A percentile compares a stretch with the other conserved stretches of the same genome.
Evolutionary conservation across 2,888 invertebrate genomes (phyloP).

Genomic region (Acrocyrtus sp.): DNA sequence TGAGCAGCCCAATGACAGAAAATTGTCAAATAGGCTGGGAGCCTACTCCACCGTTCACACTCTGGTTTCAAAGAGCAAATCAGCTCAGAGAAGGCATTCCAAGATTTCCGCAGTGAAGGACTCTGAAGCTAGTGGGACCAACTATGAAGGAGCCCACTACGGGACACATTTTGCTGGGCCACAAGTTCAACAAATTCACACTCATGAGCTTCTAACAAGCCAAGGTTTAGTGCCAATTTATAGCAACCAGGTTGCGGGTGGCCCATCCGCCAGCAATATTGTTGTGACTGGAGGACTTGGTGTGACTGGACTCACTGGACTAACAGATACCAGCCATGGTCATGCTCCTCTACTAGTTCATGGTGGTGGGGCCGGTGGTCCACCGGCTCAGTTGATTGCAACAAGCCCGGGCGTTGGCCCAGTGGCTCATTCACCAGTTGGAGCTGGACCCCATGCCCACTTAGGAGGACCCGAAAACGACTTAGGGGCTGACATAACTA

Average conservation of each 20-base stretch:
- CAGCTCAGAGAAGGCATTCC: slow-evolving; percentile 18
- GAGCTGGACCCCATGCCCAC: neutral
- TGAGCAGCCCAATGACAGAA: slow-evolving; percentile 10
- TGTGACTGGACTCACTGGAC: slow-evolving; percentile 3
- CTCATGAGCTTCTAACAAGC: slow-evolving; percentile 25
- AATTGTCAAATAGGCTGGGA: slow-evolving; percentile 23
- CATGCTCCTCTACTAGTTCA: slow-evolving; percentile 12
- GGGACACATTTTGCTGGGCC: slow-evolving; percentile 15
- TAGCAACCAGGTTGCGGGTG: neutral
- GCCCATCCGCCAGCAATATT: slow-evolving; percentile 6
- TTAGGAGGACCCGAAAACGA: slow-evolving; percentile 16
- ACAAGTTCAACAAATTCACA: slow-evolving; percentile 35
- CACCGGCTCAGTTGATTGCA: slow-evolving; percentile 7
- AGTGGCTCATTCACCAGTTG: neutral
- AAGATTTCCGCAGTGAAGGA: slow-evolving; percentile 11
- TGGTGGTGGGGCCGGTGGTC: slow-evolving; percentile 1
- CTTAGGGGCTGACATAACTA: slow-evolving; percentile 67
- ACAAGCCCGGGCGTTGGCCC: slow-evolving; percentile 3
- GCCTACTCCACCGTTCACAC: slow-evolving; percentile 19
- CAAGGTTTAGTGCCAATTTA: slow-evolving; percentile 32
- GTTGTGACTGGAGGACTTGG: slow-evolving; percentile 9
- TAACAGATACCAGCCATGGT: neutral
- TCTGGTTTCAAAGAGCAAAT: slow-evolving; percentile 14
- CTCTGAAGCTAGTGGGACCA: slow-evolving; percentile 37
- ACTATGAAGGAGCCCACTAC: slow-evolving; percentile 33